Percentiles rank a stretch among this genome's conserved stretches.
phyloP scores from a whole-genome alignment of 2,797 vertebrate genomes.

The Leptoclinus maculatus region DNA sequence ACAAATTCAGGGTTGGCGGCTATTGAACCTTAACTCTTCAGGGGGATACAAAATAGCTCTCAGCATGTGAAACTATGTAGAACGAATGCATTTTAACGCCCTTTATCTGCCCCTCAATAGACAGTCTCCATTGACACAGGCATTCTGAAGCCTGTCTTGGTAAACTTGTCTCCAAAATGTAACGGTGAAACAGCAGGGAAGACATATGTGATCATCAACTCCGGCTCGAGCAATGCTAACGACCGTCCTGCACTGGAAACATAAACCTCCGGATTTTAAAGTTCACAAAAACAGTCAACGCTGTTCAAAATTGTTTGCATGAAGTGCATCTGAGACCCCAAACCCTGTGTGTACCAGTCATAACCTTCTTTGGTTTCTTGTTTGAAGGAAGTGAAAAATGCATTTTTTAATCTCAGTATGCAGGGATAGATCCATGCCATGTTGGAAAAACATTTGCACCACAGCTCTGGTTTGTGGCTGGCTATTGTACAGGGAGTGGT shows the following conservation, averaged over 20 bases:
- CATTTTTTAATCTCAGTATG: conserved; percentile 81
- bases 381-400: conserved; percentile 82
- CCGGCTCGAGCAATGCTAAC: conserved; percentile 12
- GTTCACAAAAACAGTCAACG: conserved; percentile 38
- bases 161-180: conserved; percentile 68
- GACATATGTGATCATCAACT: conserved; percentile 62
- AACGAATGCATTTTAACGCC: conserved; percentile 75
- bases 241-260: conserved; percentile 26
- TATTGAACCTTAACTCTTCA: conserved; percentile 78
- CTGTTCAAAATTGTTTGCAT: conserved; percentile 49
- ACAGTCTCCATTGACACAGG: conserved; percentile 59
- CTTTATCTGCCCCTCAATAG: conserved; percentile 68
- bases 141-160: conserved; percentile 66
- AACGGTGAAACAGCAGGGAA: conserved; percentile 59
- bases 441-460: conserved; percentile 91
- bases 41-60: conserved; percentile 73
- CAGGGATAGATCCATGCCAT: conserved; percentile 84
- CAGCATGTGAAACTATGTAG: conserved; percentile 79
- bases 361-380: conserved; percentile 69
- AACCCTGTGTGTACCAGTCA: conserved; percentile 54
- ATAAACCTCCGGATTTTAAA: conserved; percentile 22
- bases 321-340: conserved; percentile 50
- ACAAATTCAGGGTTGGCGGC: conserved; percentile 76
- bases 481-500: conserved; percentile 90
- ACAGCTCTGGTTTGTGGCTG: conserved; percentile 90